These are phyloP conservation scores for Dipus sagitta DNA, from an alignment of 2,797 vertebrate genomes.

Conservation along the genomic window DNA sequence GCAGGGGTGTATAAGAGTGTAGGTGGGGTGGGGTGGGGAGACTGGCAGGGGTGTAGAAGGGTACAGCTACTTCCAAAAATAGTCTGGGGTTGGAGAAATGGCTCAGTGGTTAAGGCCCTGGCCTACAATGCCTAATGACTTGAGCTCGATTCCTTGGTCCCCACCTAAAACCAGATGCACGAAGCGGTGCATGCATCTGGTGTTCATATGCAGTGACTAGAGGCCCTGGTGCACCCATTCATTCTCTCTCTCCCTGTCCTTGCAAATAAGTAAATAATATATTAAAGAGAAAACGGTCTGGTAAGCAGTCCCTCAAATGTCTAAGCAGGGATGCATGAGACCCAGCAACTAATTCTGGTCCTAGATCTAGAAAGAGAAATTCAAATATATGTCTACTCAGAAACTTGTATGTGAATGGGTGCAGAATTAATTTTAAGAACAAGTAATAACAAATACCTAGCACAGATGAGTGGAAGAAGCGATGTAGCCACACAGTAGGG, in stretches of 20 bases:
- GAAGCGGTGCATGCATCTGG: too few relatives aligned
- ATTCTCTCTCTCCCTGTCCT: too few relatives aligned
- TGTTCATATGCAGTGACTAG: too few relatives aligned
- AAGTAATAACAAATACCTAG: too few relatives aligned
- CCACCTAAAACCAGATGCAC: too few relatives aligned
- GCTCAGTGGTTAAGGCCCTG: too few relatives aligned
- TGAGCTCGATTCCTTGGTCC: too few relatives aligned
- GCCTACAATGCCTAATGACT: too few relatives aligned
- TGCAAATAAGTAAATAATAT: too few relatives aligned
- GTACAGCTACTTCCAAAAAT: conserved; percentile 1
- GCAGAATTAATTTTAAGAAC: background rate
- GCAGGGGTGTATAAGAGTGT: background rate
- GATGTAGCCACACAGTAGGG: background rate
- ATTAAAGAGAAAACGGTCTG: background rate
- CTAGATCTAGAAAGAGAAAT: background rate
- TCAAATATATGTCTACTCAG: background rate
- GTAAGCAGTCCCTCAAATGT: background rate
- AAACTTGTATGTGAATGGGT: background rate
- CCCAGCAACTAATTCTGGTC: background rate
- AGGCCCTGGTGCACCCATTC: too few relatives aligned
- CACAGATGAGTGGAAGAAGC: background rate
- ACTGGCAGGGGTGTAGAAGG: background rate
- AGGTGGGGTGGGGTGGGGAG: background rate
- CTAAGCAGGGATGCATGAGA: background rate
- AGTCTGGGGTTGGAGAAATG: background rate